phyloP scores from a whole-genome alignment of 64 coral and sea anemone genomes.

The Pachyseris speciosa region DNA sequence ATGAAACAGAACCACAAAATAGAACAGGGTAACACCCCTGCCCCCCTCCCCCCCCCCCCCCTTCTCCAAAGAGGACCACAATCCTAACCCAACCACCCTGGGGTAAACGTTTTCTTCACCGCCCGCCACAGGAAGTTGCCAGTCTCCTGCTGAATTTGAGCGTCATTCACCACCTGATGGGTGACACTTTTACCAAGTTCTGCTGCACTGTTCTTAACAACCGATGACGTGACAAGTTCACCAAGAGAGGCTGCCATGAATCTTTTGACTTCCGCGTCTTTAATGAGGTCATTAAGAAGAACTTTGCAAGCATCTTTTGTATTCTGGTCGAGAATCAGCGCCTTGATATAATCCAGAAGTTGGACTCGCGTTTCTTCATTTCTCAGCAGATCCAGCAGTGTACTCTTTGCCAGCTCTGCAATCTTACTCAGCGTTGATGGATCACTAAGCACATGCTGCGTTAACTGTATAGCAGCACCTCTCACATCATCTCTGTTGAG shows the following conservation, averaged over 20 bases:
- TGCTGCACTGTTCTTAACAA: constrained; percentile 90
- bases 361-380: constrained; percentile 36
- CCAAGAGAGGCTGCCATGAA: constrained; percentile 80
- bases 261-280: constrained; percentile 73
- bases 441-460: constrained; percentile 73
- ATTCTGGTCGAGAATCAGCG: constrained; percentile 76
- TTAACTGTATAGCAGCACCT: constrained; percentile 54
- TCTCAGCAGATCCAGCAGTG: constrained; percentile 60
- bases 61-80: neutral
- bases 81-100: constrained; percentile 70
- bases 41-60: no score
- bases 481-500: constrained; percentile 79
- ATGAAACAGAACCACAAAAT: no score
- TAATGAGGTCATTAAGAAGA: constrained; percentile 63
- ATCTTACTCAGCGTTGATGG: constrained; percentile 71
- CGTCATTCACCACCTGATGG: constrained; percentile 84
- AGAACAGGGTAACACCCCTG: no score
- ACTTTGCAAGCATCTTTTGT: constrained; percentile 72
- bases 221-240: constrained; percentile 78
- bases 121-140: constrained; percentile 90
- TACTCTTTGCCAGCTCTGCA: constrained; percentile 65
- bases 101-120: constrained; percentile 81
- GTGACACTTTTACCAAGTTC: constrained; percentile 91
- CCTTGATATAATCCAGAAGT: constrained; percentile 67
- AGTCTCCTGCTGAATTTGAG: constrained; percentile 84